Percentiles rank a stretch among this genome's conserved stretches.
phyloP scores from a whole-genome alignment of 2,888 invertebrate species.

The Mythimna ferrago region DNA sequence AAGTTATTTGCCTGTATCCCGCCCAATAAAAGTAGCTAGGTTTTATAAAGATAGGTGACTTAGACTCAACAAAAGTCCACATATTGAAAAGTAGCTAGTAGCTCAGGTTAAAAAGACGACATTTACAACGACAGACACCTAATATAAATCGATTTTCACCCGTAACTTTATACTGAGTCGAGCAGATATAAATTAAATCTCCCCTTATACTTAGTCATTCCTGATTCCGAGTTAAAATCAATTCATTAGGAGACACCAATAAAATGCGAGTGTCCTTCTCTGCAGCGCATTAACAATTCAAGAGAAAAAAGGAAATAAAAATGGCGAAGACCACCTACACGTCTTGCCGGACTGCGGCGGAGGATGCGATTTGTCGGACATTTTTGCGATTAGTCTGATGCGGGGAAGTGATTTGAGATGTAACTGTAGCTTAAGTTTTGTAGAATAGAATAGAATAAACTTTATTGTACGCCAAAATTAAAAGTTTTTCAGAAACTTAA shows the following conservation, averaged over 20 bases:
- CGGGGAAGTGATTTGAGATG: constrained; percentile 17
- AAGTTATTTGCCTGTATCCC: too few species aligned
- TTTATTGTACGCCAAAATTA: too few species aligned
- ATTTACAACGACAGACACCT: constrained; percentile 5
- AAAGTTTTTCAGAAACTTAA: too few species aligned
- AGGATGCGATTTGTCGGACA: constrained; percentile 64
- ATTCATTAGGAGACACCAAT: constrained; percentile 74
- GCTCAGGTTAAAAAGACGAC: background rate
- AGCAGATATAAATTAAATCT: constrained; percentile 63
- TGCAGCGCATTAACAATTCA: constrained; percentile 79
- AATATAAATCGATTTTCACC: constrained; percentile 55
- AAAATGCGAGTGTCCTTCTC: constrained; percentile 69
- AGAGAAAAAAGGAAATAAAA: constrained; percentile 69
- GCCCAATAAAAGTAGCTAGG: too few species aligned
- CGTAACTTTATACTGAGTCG: constrained; percentile 58
- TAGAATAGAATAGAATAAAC: background rate
- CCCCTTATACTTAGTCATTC: constrained; percentile 65
- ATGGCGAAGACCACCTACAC: constrained; percentile 67
- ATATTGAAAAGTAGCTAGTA: background rate
- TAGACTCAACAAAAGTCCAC: background rate
- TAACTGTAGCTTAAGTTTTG: background rate
- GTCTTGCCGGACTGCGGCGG: constrained; percentile 61
- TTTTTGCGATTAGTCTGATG: constrained; percentile 58
- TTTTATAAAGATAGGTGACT: background rate
- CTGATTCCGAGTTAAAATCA: constrained; percentile 72